Evolutionary conservation across 2,888 invertebrate genomes (phyloP).

Genomic region (Hydropsyche betteni): DNA sequence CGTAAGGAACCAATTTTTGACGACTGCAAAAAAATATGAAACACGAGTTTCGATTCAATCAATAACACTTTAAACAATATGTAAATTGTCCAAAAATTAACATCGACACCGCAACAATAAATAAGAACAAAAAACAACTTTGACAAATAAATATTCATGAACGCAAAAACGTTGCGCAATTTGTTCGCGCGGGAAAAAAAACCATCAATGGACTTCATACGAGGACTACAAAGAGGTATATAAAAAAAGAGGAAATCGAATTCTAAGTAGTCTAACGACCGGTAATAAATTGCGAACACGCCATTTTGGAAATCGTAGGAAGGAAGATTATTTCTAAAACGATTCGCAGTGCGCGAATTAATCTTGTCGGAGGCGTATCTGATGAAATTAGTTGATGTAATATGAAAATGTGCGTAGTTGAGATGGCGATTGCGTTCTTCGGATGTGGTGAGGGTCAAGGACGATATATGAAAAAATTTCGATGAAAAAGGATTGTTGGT

Average conservation of each 20-base stretch:
- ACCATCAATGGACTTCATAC: conserved; percentile 3
- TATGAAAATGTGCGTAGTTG: background rate
- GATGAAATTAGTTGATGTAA: background rate
- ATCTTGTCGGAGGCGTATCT: background rate
- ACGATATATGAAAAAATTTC: no score
- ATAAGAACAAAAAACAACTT: background rate
- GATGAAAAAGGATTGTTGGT: no score
- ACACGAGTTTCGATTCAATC: no score
- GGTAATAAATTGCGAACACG: background rate
- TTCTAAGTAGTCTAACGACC: conserved; percentile 8
- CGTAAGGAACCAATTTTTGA: no score
- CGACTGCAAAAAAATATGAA: no score
- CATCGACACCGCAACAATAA: no score
- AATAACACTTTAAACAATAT: no score
- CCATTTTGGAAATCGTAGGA: conserved; percentile 5
- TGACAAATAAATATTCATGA: conserved; percentile 14
- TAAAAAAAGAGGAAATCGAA: background rate
- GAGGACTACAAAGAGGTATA: background rate
- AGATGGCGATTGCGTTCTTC: no score
- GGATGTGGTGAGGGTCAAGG: no score
- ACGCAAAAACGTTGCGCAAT: background rate
- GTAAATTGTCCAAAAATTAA: no score
- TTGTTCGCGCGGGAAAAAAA: background rate
- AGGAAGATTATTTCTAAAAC: background rate
- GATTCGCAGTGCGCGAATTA: background rate